Base-by-base conservation (phyloP, 2,888 invertebrate genomes). In the Dioctria rufipes region DNA sequence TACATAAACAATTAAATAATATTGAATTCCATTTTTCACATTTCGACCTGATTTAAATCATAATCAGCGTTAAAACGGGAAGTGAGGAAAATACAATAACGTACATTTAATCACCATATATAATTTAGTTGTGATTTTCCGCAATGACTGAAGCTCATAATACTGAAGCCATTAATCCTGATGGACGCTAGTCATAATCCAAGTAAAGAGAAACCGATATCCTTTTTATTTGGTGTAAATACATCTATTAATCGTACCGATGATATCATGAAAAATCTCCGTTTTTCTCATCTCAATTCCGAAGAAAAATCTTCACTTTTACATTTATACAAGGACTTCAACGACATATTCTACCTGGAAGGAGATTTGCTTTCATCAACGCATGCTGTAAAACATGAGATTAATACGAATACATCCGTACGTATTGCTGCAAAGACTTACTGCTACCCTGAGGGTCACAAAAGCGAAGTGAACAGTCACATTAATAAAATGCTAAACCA, bases 401-500 rank as follows among this genome's bases (percentile, higher is more conserved):
- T 40, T 39, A 3, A 40, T 5, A 37, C 13, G 2, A 63, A 63
- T 25, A 39, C 6, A 37, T 25, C 63, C 3, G 43, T 6, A 6
- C 61, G 61, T 3, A 71, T 80, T 6, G 25, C 43, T 37, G 46
- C 80, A 9, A 80, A 80, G 71, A 5, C 71, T 3, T 80, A 80
- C 46, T 49, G 80, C 13, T 80, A 80, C 40, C 25, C 25, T 1
- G 25, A 25, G 0, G 25, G 0, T 25, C 25, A 25, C 25, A 25
- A 25, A 25, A 60, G 51, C 3, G 71, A 73, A 49, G 71, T 80
- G 6, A 40, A 71, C 25, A 43, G 60, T n/a, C 73, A 80, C 49
- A 73, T 73, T 8, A 51, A 60, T 9, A 71, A 73, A 61, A 80
- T 80, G 73, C 54, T 80, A 13, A 46, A 73, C 3, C 67, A 78